Evolutionary conservation across 2,113 vertebrate genomes (phyloP), one percentile per base, ranked within the genome.

Genomic region (Halcyon malimbica): DNA sequence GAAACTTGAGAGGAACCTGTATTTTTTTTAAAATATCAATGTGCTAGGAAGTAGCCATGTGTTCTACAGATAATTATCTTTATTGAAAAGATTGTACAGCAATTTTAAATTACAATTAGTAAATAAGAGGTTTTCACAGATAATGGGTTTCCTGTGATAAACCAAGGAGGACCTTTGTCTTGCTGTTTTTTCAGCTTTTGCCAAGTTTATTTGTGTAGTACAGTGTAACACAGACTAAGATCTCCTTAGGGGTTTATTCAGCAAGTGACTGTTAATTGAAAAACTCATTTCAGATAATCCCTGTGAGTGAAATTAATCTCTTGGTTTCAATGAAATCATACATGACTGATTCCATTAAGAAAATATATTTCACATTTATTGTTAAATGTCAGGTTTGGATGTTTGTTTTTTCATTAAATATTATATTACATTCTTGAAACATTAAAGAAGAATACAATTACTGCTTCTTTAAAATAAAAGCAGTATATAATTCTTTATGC

Each of bases 261-360:
- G 74, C 78, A 92, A 95, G 96, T 96, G 91, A 94, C 94, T 10
- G 18, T 95, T 98, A 96, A 97, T 93, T 96, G 89, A 95, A 96
- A 93, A 97, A 73, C 56, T 83, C 26, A 93, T 70, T 94, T 84
- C 65, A 85, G 46, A 81, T 92, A 93, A 95, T 77, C 91, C 90
- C 64, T 87, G 20, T n/a, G 82, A 95, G 75, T 86, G 33, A 97
- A 95, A 93, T 93, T 94, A 96, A 93, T 92, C 69, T 95, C 39
- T 87, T 65, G 9, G 76, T 51, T 84, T 57, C 1, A 0, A 74
- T 94, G 67, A 95, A 94, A 82, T 85, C 76, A 89, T 79, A 91
- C 28, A 63, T 62, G 68, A 87, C 42, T 1, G 5, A 64, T 85
- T 96, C 71, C 6, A 92, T 90, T 90, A 70, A 64, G 39, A 89